Evolutionary conservation across 92 coral and sea anemone genomes (phyloP).

Genomic region (Zoanthus gigantus): DNA sequence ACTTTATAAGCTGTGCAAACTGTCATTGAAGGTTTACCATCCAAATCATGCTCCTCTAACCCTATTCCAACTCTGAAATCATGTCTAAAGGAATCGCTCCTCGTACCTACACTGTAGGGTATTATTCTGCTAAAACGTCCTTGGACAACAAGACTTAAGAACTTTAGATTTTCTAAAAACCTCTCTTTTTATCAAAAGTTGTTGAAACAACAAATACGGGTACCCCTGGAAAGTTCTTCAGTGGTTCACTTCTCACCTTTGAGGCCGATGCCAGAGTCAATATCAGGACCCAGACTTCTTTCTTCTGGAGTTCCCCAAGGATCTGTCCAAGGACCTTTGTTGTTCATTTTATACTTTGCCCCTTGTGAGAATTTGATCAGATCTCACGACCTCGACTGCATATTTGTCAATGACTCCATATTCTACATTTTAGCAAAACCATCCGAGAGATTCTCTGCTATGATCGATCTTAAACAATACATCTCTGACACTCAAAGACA

Average conservation of each 20-base stretch:
- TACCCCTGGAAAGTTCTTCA: neutral
- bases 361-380: neutral
- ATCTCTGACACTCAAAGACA: neutral
- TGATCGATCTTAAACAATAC: neutral
- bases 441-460: neutral
- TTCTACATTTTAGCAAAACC: neutral
- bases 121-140: neutral
- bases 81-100: conserved; percentile 32
- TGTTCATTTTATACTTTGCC: conserved; percentile 11
- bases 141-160: neutral
- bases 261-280: neutral
- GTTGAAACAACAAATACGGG: neutral
- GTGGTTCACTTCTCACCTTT: conserved; percentile 8
- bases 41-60: too few relatives aligned
- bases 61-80: conserved; percentile 38
- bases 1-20: conserved; percentile 8
- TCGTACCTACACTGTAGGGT: neutral
- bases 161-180: neutral
- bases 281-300: conserved; percentile 4
- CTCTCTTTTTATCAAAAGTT: neutral
- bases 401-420: neutral
- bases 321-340: neutral
- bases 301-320: conserved; percentile 5
- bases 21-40: conserved; percentile 21
- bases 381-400: conserved; percentile 3